Conservation (phyloP, 2,888 invertebrate species). For the Baronia brevicornis region DNA sequence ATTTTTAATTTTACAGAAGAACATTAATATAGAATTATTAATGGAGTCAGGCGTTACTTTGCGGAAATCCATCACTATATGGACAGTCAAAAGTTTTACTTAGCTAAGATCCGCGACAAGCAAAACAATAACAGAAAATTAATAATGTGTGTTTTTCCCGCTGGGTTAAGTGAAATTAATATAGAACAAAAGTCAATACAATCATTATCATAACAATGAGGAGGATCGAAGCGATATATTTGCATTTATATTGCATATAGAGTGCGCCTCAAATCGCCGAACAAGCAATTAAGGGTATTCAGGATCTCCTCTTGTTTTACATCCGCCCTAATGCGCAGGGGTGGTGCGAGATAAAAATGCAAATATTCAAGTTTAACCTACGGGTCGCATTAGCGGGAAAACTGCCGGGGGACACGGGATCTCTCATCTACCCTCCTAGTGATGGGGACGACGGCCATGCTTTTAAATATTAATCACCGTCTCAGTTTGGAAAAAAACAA, state of each 20-base stretch:
- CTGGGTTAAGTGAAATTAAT: conserved; percentile 7
- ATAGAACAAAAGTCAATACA: conserved; percentile 21
- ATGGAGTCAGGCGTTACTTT: too few species aligned
- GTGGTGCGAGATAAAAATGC: conserved; percentile 24
- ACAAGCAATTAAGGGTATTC: conserved; percentile 49
- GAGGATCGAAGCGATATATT: conserved; percentile 41
- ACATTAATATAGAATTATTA: too few species aligned
- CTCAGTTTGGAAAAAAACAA: too few species aligned
- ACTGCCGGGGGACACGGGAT: conserved; percentile 35
- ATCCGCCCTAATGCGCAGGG: conserved; percentile 41
- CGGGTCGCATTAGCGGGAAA: conserved; percentile 32
- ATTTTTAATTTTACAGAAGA: too few species aligned
- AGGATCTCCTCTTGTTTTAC: conserved; percentile 42
- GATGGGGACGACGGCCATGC: conserved; percentile 2
- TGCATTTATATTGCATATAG: conserved; percentile 63
- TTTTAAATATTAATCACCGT: too few species aligned
- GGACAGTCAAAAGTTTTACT: too few species aligned
- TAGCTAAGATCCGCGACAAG: too few species aligned
- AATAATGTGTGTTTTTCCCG: too few species aligned
- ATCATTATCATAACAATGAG: conserved; percentile 30
- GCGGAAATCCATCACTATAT: too few species aligned
- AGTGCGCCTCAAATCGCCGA: conserved; percentile 37
- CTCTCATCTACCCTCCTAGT: conserved; percentile 38
- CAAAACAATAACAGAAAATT: too few species aligned
- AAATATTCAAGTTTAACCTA: conserved; percentile 33